Evolutionary conservation across 2,113 vertebrate genomes (phyloP).

Genomic region (Drymodes brunneopygia): DNA sequence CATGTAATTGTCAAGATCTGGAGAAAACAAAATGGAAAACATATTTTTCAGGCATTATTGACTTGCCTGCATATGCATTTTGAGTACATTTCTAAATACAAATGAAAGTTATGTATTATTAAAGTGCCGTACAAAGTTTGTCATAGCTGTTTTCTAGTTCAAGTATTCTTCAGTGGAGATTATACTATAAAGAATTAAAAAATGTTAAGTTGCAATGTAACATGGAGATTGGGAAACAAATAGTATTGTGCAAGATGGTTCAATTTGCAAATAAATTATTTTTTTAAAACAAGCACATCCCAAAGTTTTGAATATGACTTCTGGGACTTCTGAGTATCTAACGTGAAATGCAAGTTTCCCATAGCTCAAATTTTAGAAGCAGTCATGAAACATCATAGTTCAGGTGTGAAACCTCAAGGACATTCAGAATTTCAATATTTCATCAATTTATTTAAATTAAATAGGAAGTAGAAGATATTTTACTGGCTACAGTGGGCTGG

Average conservation of each 20-base stretch:
- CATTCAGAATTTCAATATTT: constrained; percentile 12
- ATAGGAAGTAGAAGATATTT: constrained; percentile 17
- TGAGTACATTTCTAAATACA: neutral
- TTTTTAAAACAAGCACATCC: neutral
- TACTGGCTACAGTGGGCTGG: neutral
- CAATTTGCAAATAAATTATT: neutral
- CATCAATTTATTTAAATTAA: neutral
- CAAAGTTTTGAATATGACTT: neutral
- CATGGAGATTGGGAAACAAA: neutral
- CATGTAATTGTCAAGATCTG: neutral
- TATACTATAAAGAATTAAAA: constrained; percentile 16
- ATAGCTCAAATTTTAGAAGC: constrained; percentile 1
- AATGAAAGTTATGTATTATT: neutral
- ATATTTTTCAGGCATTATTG: constrained; percentile 17
- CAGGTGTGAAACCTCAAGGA: constrained; percentile 42
- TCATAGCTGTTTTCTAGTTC: neutral
- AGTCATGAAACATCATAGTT: neutral
- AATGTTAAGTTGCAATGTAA: neutral
- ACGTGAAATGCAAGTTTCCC: neutral
- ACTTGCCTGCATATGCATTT: neutral
- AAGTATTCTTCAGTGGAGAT: neutral
- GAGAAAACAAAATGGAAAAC: constrained; percentile 29
- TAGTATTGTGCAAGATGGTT: neutral
- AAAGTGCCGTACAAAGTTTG: neutral
- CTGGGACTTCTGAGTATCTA: neutral